Base-by-base conservation (phyloP, 2,797 vertebrate species). In the Sphenopsis melanotis region DNA sequence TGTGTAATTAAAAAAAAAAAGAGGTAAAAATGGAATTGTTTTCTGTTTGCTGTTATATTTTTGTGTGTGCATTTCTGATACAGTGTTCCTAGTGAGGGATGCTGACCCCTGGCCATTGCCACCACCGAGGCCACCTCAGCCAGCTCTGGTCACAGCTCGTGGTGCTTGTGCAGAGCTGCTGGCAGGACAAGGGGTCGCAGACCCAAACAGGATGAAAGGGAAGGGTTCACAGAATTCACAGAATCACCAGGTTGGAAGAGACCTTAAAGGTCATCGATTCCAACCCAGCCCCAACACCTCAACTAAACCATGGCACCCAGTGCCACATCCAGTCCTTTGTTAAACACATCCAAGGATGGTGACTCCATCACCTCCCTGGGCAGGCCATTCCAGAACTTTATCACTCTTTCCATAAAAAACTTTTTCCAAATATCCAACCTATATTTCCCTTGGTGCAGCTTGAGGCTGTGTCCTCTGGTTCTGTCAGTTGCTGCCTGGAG, bases 111-210 rank as follows among this genome's bases (percentile, higher is more conserved):
- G 5, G 5, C 32, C 32, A 21, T 3, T 55, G 50, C 44, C 42
- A 15, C 41, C 22, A n/a, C n/a, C n/a, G n/a, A n/a, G n/a, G n/a
- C n/a, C n/a, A 39, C 44, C 63, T 49, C 64, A 63, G 63, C 30
- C 0, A 0, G 4, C 1, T 19, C 39, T 53, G 56, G 30, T 18
- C 17, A 19, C 15, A 36, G 14, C 47, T 19, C 1, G 2, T 1
- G 26, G 19, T 21, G 14, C 56, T 24, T 16, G 13, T 23, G 36
- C 7, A 52, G 42, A 61, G 50, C 59, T 75, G 17, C 23, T 55
- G 61, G 6, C 2, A 6, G 42, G n/a, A 11, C 0, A 4, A 72
- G 39, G 65, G 9, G 10, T 72, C 63, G 46, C 41, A 64, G n/a
- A 74, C 26, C 13, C 55, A 64, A 21, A 15, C 34, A 37, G 41